Conservation (phyloP, 1,140 invertebrate genomes). For the Lethrus apterus region DNA sequence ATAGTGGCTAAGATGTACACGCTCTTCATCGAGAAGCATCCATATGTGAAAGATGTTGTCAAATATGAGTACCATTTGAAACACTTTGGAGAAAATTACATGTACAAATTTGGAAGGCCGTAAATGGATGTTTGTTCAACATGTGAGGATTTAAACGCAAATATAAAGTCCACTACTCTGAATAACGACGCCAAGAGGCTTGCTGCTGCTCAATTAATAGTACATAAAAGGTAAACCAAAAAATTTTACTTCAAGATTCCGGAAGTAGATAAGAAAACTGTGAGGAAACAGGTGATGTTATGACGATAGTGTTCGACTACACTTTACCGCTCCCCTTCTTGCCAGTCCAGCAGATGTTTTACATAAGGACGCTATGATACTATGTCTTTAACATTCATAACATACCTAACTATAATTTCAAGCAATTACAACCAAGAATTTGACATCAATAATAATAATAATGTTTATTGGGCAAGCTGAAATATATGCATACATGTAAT, state of each 20-base stretch:
- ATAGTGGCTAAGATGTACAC: too few relatives aligned
- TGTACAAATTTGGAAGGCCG: constrained; percentile 27
- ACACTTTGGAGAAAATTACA: constrained; percentile 29
- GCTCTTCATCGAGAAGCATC: constrained; percentile 25
- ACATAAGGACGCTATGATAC: too few relatives aligned
- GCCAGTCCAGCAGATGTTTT: too few relatives aligned
- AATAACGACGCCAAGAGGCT: constrained; percentile 25
- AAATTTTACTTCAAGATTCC: constrained; percentile 21
- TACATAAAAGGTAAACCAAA: constrained; percentile 29
- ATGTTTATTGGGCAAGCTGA: too few relatives aligned
- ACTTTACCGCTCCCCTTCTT: not conserved
- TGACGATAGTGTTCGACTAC: not conserved
- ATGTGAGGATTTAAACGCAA: constrained; percentile 21
- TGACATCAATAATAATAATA: too few relatives aligned
- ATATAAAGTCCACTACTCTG: constrained; percentile 8
- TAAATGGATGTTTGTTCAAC: constrained; percentile 30
- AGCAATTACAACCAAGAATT: too few relatives aligned
- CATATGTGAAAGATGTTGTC: constrained; percentile 18
- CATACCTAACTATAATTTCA: too few relatives aligned
- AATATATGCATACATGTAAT: too few relatives aligned
- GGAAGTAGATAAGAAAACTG: not conserved
- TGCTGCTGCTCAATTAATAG: constrained; percentile 27
- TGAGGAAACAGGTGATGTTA: not conserved
- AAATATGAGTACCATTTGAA: constrained; percentile 31
- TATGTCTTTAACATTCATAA: constrained; percentile 3